Conservation (phyloP, 2,888 invertebrate species). For the Napeogenes inachia region DNA sequence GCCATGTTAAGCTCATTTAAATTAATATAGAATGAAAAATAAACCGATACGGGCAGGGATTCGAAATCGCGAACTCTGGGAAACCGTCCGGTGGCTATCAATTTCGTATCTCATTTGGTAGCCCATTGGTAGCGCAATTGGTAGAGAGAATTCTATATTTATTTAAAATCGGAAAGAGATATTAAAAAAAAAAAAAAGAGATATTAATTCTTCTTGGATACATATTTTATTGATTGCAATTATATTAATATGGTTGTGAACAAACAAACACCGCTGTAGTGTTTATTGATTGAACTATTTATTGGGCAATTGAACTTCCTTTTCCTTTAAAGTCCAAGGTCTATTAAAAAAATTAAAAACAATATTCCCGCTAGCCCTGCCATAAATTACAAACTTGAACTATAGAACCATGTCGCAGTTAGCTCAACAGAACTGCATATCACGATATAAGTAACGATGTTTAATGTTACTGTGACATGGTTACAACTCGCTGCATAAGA, state of each 20-base stretch:
- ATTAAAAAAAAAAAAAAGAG: neutral
- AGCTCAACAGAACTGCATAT: conserved; percentile 12
- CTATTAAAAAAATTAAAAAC: conserved; percentile 31
- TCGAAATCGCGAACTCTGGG: no score
- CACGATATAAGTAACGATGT: conserved; percentile 13
- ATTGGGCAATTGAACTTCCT: conserved; percentile 26
- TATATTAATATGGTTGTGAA: neutral
- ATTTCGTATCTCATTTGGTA: no score
- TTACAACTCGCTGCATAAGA: conserved; percentile 36
- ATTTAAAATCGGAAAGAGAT: neutral
- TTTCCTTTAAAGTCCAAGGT: conserved; percentile 31
- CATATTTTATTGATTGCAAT: neutral
- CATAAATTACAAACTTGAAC: conserved; percentile 31
- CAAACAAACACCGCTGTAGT: conserved; percentile 9
- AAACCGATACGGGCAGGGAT: no score
- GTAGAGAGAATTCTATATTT: no score
- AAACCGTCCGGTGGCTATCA: no score
- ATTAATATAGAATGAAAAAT: no score
- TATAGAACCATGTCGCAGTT: conserved; percentile 32
- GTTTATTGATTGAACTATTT: conserved; percentile 16
- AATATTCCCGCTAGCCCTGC: conserved; percentile 33
- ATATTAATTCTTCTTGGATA: no score
- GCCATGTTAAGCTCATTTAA: no score
- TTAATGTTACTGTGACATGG: conserved; percentile 31
- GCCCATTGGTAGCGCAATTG: no score